Percentiles rank a stretch among this genome's conserved stretches.
phyloP scores from a whole-genome alignment of 2,113 vertebrate genomes.

The Helogale parvula region DNA sequence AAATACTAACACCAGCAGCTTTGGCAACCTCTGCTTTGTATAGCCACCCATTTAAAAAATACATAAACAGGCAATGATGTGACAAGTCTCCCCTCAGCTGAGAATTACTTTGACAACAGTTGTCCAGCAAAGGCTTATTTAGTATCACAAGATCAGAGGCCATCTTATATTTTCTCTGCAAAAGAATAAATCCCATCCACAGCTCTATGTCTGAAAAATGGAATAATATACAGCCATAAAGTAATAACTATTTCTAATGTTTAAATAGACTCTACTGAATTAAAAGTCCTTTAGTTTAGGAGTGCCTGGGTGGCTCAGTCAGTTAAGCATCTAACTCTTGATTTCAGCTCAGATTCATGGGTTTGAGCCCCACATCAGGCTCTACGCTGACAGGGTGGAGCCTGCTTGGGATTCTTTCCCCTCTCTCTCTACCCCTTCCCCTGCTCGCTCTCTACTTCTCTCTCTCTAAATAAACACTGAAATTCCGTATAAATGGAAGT shows the following conservation, averaged over 20 bases:
- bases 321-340: no score
- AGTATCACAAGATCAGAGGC: slow-evolving; percentile 58
- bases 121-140: slow-evolving; percentile 56
- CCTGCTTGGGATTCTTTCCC: no score
- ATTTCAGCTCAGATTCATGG: no score
- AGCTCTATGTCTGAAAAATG: slow-evolving; percentile 24
- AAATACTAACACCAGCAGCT: slow-evolving; percentile 46
- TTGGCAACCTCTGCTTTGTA: slow-evolving; percentile 30
- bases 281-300: slow-evolving; percentile 13
- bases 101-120: background rate
- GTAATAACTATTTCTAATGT: background rate
- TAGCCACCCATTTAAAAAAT: background rate
- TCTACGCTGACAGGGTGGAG: no score
- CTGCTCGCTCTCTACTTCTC: no score
- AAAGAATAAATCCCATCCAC: slow-evolving; percentile 40
- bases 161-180: slow-evolving; percentile 50
- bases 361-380: no score
- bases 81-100: slow-evolving; percentile 24
- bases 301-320: no score
- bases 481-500: background rate
- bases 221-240: slow-evolving; percentile 21
- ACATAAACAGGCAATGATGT: background rate
- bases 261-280: background rate
- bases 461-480: no score
- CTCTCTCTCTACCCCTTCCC: no score